phyloP scores from a whole-genome alignment of 2,797 vertebrate species.

The Anabacerthia variegaticeps region DNA sequence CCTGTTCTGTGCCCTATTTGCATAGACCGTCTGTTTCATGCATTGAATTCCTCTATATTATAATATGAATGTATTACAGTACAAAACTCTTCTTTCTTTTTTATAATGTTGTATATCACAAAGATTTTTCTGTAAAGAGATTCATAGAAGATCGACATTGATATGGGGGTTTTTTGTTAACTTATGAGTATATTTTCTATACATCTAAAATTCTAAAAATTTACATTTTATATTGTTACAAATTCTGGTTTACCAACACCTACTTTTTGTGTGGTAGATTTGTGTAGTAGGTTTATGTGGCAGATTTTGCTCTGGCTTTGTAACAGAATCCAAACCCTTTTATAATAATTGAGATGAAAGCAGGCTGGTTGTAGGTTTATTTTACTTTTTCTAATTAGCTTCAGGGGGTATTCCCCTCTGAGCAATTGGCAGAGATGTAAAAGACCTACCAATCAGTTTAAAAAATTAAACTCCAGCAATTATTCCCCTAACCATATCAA shows the following conservation, averaged over 20 bases:
- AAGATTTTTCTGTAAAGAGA: background rate
- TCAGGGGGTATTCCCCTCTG: background rate
- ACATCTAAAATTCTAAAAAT: background rate
- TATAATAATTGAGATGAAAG: background rate
- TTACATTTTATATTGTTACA: background rate
- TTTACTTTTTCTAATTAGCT: conserved; percentile 32
- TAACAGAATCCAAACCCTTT: background rate
- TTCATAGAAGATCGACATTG: background rate
- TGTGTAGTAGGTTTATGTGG: background rate
- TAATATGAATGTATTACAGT: background rate
- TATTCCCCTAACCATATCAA: background rate
- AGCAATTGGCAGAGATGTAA: background rate
- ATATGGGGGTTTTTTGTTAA: background rate
- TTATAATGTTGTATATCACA: background rate
- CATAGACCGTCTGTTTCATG: background rate
- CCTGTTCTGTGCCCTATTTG: background rate
- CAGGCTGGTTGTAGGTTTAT: background rate
- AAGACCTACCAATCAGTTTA: background rate
- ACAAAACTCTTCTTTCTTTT: background rate
- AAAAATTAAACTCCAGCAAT: conserved; percentile 6
- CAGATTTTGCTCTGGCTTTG: background rate
- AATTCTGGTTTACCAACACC: background rate
- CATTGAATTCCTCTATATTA: background rate
- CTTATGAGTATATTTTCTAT: background rate
- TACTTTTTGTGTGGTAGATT: background rate